Conservation (phyloP, 2,113 vertebrate species). For the Theristicus caerulescens region DNA sequence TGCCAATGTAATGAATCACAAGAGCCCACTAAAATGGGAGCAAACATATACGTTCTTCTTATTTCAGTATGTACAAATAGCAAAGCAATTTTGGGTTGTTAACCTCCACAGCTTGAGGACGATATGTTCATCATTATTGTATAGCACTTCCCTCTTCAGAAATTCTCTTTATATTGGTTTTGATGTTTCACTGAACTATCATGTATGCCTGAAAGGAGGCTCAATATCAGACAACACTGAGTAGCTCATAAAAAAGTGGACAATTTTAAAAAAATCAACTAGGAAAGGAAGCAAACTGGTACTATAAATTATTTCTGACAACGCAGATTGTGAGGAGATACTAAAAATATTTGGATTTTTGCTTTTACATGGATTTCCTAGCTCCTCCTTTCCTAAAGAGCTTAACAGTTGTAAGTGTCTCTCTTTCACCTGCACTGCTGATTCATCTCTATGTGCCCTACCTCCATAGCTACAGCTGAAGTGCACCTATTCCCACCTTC, state of each 20-base stretch:
- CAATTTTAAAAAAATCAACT: neutral
- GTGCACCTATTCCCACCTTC: neutral
- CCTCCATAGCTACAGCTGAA: neutral
- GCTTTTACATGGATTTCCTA: neutral
- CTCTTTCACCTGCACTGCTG: neutral
- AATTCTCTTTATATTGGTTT: neutral
- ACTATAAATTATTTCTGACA: neutral
- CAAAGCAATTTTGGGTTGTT: slow-evolving; percentile 31
- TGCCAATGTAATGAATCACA: slow-evolving; percentile 48
- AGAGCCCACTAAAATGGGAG: slow-evolving; percentile 40
- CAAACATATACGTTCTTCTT: slow-evolving; percentile 43
- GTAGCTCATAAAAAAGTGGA: neutral
- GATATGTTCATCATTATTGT: neutral
- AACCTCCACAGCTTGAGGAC: slow-evolving; percentile 43
- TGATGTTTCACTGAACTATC: neutral
- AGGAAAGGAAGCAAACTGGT: neutral
- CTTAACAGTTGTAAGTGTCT: neutral
- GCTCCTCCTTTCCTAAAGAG: neutral
- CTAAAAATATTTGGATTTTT: neutral
- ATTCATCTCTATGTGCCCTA: neutral
- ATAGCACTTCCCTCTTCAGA: neutral
- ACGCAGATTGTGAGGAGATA: neutral
- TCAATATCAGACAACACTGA: neutral
- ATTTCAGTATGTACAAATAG: slow-evolving; percentile 27
- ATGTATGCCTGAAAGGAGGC: neutral